Conservation (phyloP, 2,113 vertebrate species). For the Smithornis capensis region DNA sequence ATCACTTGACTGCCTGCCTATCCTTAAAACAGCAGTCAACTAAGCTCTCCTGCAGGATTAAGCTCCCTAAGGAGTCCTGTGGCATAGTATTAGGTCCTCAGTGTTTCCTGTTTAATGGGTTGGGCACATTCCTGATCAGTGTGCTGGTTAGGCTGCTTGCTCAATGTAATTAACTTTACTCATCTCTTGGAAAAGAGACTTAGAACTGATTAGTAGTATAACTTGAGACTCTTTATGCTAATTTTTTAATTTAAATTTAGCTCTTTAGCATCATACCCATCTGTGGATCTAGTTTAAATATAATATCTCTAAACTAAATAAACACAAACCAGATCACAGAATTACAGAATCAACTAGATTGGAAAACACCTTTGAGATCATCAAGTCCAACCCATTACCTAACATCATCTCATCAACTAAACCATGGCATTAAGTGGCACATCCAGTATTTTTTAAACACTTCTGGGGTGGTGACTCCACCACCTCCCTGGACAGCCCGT, state of each 20-base stretch:
- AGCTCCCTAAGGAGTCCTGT: not conserved
- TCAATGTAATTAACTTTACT: not conserved
- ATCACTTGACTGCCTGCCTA: not conserved
- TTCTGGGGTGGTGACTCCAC: too few relatives aligned
- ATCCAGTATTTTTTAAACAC: too few relatives aligned
- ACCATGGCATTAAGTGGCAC: too few relatives aligned
- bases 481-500: too few relatives aligned
- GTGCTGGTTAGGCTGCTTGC: not conserved
- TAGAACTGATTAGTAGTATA: not conserved
- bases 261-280: not conserved
- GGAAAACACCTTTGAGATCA: too few relatives aligned
- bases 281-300: not conserved
- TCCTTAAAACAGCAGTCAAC: not conserved
- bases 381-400: too few relatives aligned
- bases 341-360: too few relatives aligned
- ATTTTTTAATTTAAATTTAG: not conserved
- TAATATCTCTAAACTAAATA: not conserved
- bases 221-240: not conserved
- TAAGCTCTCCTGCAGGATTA: not conserved
- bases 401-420: too few relatives aligned
- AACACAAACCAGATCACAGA: not conserved
- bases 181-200: not conserved
- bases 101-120: not conserved
- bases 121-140: not conserved
- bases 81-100: not conserved